Base-by-base conservation (phyloP, 64 coral and sea anemone species). In the Dendronephthya gigantea region DNA sequence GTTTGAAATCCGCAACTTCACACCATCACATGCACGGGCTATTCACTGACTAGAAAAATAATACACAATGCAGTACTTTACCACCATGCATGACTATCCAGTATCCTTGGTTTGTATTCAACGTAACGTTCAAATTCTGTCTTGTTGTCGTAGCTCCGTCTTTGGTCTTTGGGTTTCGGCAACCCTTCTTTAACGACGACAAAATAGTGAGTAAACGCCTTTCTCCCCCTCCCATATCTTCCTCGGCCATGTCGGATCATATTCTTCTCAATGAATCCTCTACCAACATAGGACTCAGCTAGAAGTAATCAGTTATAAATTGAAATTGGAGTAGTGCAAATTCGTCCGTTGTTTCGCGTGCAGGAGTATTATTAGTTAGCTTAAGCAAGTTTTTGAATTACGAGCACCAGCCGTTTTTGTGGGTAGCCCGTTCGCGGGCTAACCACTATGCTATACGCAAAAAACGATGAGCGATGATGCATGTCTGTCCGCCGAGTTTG, bases 1-100 rank as follows among this genome's bases (percentile, higher is more conserved):
- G 4, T 45, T 45, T 45, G 41, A 45, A 45, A 45, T 45, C n/a
- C n/a, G n/a, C n/a, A n/a, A n/a, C n/a, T n/a, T n/a, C n/a, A n/a
- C n/a, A n/a, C n/a, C n/a, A n/a, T n/a, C n/a, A n/a, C n/a, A n/a
- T n/a, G n/a, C n/a, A n/a, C n/a, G n/a, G n/a, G n/a, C n/a, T n/a
- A n/a, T n/a, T n/a, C n/a, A n/a, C n/a, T n/a, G n/a, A 45, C 11
- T 6, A 45, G 11, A 45, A 4, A 45, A 45, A 11, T 6, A 45
- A 45, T 11, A 45, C 41, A 6, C 4, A 45, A 45, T 45, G 41
- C 41, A 6, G 41, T 39, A 2, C 32, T 79, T 39, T 34, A 79
- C 72, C 72, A 79, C 72, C 72, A 79, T 15, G 72, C 72, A 79
- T 36, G 30, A 79, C 72, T 79, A 79, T 79, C 72, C 30, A 79